These are phyloP conservation scores for Orthosia cruda DNA, from an alignment of 2,888 invertebrate genomes.

Conservation along the genomic window DNA sequence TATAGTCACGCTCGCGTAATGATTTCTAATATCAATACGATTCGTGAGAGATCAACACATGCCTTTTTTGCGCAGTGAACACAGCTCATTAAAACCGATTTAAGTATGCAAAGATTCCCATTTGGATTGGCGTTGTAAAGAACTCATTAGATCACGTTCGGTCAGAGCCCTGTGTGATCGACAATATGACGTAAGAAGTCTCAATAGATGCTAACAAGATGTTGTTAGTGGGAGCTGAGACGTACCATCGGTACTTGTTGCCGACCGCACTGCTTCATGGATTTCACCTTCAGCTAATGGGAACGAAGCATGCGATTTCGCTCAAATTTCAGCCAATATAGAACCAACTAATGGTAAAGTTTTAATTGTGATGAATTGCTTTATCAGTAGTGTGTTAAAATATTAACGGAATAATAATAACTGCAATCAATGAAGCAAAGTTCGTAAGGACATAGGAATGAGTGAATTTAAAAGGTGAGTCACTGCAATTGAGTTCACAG, in stretches of 20 bases:
- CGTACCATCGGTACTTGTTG: slow-evolving; percentile 70
- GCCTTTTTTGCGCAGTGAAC: slow-evolving; percentile 77
- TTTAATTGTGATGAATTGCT: slow-evolving; percentile 31
- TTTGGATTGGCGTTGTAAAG: slow-evolving; percentile 81
- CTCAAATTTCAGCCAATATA: slow-evolving; percentile 71
- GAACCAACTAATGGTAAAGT: slow-evolving; percentile 35
- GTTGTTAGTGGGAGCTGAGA: slow-evolving; percentile 77
- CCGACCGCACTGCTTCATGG: slow-evolving; percentile 76
- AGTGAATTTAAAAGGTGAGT: slow-evolving; percentile 26
- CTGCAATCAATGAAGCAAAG: slow-evolving; percentile 21
- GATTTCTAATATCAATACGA: slow-evolving; percentile 81
- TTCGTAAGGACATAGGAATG: slow-evolving; percentile 9
- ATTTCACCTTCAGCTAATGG: slow-evolving; percentile 84
- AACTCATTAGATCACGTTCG: slow-evolving; percentile 83
- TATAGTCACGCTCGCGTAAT: slow-evolving; percentile 78
- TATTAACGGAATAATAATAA: slow-evolving; percentile 19
- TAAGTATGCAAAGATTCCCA: slow-evolving; percentile 77
- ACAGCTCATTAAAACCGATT: slow-evolving; percentile 82
- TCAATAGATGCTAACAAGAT: slow-evolving; percentile 87
- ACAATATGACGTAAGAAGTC: slow-evolving; percentile 82
- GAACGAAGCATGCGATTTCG: slow-evolving; percentile 77
- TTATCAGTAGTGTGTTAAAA: background rate
- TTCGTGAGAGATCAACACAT: slow-evolving; percentile 77
- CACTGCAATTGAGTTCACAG: slow-evolving; percentile 63
- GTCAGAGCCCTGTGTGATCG: slow-evolving; percentile 75